Percentiles rank a stretch among this genome's conserved stretches.
Evolutionary conservation across 1,140 invertebrate genomes (phyloP).

Genomic region (Laupala kohalensis): DNA sequence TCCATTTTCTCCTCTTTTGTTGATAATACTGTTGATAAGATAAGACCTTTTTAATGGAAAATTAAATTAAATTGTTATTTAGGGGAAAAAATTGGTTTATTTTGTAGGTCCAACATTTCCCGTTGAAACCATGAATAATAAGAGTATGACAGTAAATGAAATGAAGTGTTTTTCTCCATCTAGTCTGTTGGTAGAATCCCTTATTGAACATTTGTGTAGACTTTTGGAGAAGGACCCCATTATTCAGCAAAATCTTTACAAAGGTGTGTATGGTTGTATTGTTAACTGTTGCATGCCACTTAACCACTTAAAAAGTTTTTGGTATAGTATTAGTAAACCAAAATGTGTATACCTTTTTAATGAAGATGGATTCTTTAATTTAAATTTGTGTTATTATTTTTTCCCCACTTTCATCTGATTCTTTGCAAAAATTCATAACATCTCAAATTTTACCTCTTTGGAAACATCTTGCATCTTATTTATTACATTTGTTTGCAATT

Average conservation of each 20-base stretch:
- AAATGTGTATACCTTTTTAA: background rate
- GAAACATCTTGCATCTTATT: background rate
- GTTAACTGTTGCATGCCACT: constrained; percentile 45
- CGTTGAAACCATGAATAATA: background rate
- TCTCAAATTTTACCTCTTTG: background rate
- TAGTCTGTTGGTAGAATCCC: constrained; percentile 45
- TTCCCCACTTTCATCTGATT: background rate
- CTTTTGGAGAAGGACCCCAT: constrained; percentile 40
- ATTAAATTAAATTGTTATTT: background rate
- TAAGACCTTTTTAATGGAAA: background rate
- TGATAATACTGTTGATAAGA: background rate
- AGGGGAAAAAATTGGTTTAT: background rate
- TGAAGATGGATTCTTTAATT: background rate
- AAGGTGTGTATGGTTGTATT: constrained; percentile 26
- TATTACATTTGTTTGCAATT: background rate
- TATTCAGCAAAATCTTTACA: constrained; percentile 41
- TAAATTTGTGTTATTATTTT: background rate
- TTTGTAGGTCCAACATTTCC: constrained; percentile 6
- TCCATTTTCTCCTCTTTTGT: background rate
- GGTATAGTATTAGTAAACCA: background rate
- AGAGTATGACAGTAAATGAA: background rate
- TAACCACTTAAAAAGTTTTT: background rate
- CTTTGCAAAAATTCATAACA: background rate
- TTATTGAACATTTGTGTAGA: constrained; percentile 45
- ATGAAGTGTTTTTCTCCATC: constrained; percentile 30